Base-by-base conservation (phyloP, 2,888 invertebrate species). In the Trichogramma dendrolimi region DNA sequence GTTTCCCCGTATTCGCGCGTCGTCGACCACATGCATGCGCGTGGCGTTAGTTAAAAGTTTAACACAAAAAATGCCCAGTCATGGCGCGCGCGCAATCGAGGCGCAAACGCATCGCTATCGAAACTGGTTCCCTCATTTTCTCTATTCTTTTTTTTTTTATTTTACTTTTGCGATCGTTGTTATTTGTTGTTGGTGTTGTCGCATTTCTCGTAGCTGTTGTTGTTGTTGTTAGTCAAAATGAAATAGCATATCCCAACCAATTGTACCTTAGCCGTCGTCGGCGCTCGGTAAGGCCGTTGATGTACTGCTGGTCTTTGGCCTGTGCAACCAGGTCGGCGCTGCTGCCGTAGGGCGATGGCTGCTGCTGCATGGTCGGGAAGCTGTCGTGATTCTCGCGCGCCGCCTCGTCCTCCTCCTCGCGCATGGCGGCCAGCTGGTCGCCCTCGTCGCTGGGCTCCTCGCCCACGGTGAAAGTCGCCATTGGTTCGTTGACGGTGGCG, bases 191-290 rank as follows among this genome's bases (percentile, higher is more conserved):
- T 54, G 14, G 27, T 2, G 11, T 38, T 10, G 14, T n/a, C 10
- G 44, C 14, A 8, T 51, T 10, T 27, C 11, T 27, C 38, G 27
- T 10, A 4, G 27, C 10, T 7, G 8, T 4, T 6, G 47, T 6
- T n/a, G 49, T 43, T 5, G 14, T 41, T 42, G 53, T 58, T 27
- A 53, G 10, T 10, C 5, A 47, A 48, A 47, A 40, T 38, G 39
- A 47, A n/a, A 55, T 4, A 39, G 39, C 27, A 47, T 27, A 8
- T 46, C 1, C 14, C 40, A 41, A 5, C 5, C 44, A 44, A 58
- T 63, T 73, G 74, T 76, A 81, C 82, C 81, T 80, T 72, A 82
- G 80, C 59, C 81, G 77, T 70, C 75, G 81, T 44, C 81, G 78
- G 50, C 80, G 79, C 68, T 82, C 82, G 58, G 77, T 75, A 63